Conservation (phyloP, 2,113 vertebrate species). For the Bubalus kerabau region DNA sequence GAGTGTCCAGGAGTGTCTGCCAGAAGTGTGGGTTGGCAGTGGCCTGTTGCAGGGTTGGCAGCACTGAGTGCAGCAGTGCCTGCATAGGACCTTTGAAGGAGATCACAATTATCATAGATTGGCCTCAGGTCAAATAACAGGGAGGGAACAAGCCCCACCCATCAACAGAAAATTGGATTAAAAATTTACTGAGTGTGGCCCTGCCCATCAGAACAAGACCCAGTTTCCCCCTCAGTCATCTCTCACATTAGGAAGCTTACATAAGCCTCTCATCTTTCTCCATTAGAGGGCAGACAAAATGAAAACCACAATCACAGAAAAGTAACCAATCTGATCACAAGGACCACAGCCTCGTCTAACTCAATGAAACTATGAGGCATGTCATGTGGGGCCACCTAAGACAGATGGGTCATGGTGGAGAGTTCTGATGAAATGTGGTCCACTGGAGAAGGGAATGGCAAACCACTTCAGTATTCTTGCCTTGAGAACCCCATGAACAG, state of each 20-base stretch:
- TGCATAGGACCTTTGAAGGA: background rate
- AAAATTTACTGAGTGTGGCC: background rate
- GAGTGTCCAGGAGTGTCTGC: background rate
- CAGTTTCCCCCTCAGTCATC: background rate
- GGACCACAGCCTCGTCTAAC: background rate
- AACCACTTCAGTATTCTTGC: background rate
- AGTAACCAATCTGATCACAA: background rate
- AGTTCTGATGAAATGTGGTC: background rate
- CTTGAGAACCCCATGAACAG: background rate
- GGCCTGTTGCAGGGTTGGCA: background rate
- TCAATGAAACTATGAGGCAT: background rate
- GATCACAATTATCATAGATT: background rate
- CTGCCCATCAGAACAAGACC: background rate
- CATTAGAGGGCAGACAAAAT: background rate
- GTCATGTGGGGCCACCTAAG: background rate
- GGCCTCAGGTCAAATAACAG: background rate
- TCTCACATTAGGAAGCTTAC: background rate
- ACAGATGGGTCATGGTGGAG: background rate
- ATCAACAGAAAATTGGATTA: background rate
- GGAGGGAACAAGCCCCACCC: background rate
- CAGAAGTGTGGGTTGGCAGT: accelerated
- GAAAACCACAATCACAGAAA: background rate
- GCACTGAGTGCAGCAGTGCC: background rate
- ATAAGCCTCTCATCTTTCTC: background rate
- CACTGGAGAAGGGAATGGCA: background rate